Base-by-base conservation (phyloP, 2,113 vertebrate species). In the Prinia subflava region DNA sequence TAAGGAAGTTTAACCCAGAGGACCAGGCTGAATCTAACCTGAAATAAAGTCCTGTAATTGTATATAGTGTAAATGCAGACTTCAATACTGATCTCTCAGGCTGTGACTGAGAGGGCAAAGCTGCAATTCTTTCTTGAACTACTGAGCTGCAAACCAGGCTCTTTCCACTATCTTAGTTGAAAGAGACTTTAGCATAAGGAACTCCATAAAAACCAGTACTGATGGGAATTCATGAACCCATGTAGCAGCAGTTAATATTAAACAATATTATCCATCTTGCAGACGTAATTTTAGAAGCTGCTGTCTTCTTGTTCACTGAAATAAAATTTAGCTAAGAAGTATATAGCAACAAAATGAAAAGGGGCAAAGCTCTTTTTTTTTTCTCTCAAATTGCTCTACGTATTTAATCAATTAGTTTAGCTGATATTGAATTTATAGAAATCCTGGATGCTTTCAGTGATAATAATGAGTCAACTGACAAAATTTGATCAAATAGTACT, bases 11-110 rank as follows among this genome's bases (percentile, higher is more conserved):
- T 79, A 70, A 24, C 73, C 25, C 80, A 78, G 62, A 93, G 57
- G 81, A 89, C 33, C 10, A 57, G n/a, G 55, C 44, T 93, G 68
- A 90, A 80, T 86, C 63, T 65, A 90, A 86, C 46, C 60, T 90
- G 83, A 93, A 90, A 86, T 80, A 80, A 93, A 95, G 77, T 65
- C 39, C 39, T 92, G 70, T 65, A 80, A 86, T 65, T 95, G 50
- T 49, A 55, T 77, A 35, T 35, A 77, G 35, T 62, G 30, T 78
- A 90, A 93, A 77, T 74, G 55, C 33, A 90, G 85, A 57, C n/a
- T 86, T 88, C 86, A 93, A 25, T 77, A 70, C 31, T 0, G 0
- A 55, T 33, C 30, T 83, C n/a, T 94, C 35, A 67, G 73, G 74
- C 77, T 82, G 22, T 63, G 52, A 50, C 68, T 74, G 90, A 67